A percentile compares a stretch with the other conserved stretches of the same genome.
These are phyloP conservation scores for Tinamus guttatus DNA, from an alignment of 2,113 vertebrate genomes.

Conservation along the genomic window DNA sequence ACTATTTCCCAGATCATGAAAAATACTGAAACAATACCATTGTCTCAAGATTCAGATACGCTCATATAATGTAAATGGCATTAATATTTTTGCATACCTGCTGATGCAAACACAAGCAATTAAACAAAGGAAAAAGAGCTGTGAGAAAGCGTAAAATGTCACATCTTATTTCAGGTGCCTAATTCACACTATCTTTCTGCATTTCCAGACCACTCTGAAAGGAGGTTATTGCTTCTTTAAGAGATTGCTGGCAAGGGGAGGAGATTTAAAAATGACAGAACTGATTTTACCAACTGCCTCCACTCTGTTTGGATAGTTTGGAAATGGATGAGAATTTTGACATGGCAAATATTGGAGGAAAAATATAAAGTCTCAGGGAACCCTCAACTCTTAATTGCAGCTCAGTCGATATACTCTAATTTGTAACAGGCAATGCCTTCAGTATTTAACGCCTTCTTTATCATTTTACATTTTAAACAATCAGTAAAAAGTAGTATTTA, in stretches of 20 bases:
- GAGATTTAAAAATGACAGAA: not conserved
- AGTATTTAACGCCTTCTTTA: not conserved
- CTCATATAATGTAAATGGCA: not conserved
- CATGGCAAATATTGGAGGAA: not conserved
- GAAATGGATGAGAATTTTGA: not conserved
- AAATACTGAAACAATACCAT: not conserved
- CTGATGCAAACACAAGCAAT: constrained; percentile 20
- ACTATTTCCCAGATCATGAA: not conserved
- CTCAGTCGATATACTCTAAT: not conserved
- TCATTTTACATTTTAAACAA: not conserved
- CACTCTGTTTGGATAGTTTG: not conserved
- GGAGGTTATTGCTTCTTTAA: not conserved
- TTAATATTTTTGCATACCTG: not conserved
- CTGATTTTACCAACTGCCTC: not conserved
- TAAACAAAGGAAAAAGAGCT: constrained; percentile 5
- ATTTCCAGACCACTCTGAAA: not conserved
- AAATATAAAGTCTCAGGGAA: not conserved
- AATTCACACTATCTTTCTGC: not conserved
- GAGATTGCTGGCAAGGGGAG: not conserved
- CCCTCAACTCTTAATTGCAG: not conserved
- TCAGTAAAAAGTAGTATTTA: not conserved
- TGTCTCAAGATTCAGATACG: not conserved
- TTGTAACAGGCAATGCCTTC: not conserved
- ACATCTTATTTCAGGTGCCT: not conserved
- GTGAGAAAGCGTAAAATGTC: not conserved